Base-by-base conservation (phyloP, 2,797 vertebrate genomes). In the Scolopax rusticola region DNA sequence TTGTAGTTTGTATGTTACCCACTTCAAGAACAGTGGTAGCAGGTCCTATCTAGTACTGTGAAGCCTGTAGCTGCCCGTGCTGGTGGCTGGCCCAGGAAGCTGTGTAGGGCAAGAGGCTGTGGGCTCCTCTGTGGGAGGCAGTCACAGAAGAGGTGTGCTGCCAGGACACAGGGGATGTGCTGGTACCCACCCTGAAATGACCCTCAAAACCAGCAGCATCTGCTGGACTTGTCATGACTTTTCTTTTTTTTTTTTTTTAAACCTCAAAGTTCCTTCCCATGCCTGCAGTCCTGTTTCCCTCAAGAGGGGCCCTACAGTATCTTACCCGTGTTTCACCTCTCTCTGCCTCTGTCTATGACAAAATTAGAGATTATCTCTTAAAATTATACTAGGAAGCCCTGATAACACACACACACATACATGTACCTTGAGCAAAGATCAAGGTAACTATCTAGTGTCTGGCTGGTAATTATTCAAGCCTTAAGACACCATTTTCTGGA, bases 401-500 rank as follows among this genome's bases (percentile, higher is more conserved):
- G 43, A n/a, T 69, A 69, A 54, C 25, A 50, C 38, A n/a, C 28
- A 28, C 2, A 28, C 2, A 2, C 4, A 5, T 19, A 7, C 33
- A 4, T 33, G 40, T 60, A 33, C 53, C 48, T 71, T 36, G 63
- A 91, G 76, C 47, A 84, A 67, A 94, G 87, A 84, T 77, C 70
- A 89, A 95, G 80, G 80, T 90, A 88, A 63, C 83, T 69, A 6
- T n/a, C 8, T 27, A 9, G 36, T 14, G 50, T 87, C 88, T 4
- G 12, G 24, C 77, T 89, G 70, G 69, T 68, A 87, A 90, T 93
- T 96, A 89, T 93, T 96, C 81, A 84, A 90, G 93, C 86, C 80
- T 76, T 94, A 94, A 81, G 88, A 95, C 45, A 89, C 70, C 32
- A 41, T 93, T 95, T 96, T 95, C 85, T 92, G 60, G 77, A 96